These are phyloP conservation scores for Siderastrea radians DNA, from an alignment of 92 coral and sea anemone genomes.

Conservation along the genomic window DNA sequence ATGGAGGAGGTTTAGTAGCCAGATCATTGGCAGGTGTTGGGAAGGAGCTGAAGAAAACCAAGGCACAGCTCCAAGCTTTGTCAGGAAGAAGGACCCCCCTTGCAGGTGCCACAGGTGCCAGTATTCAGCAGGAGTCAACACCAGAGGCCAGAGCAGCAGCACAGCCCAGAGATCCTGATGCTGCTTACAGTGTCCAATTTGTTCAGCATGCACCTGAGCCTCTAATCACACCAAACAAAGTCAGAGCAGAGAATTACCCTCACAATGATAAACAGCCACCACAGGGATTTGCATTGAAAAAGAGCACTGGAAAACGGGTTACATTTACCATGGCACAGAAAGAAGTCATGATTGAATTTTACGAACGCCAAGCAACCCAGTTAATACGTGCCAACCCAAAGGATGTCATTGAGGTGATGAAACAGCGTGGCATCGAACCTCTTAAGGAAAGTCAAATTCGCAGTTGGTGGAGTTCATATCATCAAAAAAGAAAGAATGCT, in stretches of 20 bases:
- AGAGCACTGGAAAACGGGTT: conserved; percentile 11
- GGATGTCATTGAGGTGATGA: conserved; percentile 47
- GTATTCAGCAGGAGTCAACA: background rate
- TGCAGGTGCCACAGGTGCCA: conserved; percentile 62
- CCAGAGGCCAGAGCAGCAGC: background rate
- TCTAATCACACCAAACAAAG: background rate
- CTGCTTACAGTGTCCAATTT: conserved; percentile 2
- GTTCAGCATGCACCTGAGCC: conserved; percentile 27
- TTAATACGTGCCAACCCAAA: conserved; percentile 38
- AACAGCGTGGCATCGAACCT: conserved; percentile 40
- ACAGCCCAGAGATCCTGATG: background rate
- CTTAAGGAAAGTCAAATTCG: conserved; percentile 47
- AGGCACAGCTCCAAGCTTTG: conserved; percentile 36
- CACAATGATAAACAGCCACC: background rate
- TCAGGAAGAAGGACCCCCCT: conserved; percentile 18
- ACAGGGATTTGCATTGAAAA: conserved; percentile 44
- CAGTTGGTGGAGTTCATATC: conserved; percentile 62
- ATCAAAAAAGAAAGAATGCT: conserved; percentile 51
- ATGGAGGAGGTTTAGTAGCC: conserved; percentile 38
- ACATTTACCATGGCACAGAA: conserved; percentile 27
- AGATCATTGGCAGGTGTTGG: conserved; percentile 61
- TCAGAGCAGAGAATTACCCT: background rate
- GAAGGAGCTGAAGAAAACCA: conserved; percentile 44
- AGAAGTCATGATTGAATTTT: conserved; percentile 44
- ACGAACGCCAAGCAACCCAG: conserved; percentile 31